Conservation (phyloP, 1,140 invertebrate genomes). For the Anagrus nilaparvatae region DNA sequence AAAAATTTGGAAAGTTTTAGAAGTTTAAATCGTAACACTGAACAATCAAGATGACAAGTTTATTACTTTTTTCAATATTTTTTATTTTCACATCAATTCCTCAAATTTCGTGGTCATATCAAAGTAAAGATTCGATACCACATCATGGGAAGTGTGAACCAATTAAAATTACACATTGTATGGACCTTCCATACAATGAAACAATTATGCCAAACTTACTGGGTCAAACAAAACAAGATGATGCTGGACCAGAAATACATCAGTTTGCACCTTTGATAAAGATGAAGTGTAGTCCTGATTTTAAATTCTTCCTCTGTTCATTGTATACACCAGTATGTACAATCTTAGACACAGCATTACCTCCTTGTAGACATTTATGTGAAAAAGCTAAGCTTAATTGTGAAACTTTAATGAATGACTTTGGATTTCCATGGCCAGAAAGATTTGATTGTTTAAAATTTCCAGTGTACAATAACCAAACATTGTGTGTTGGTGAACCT, state of each 20-base stretch:
- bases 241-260: slow-evolving; percentile 87
- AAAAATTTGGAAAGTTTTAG: too few relatives aligned
- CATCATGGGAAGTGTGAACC: slow-evolving; percentile 81
- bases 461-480: slow-evolving; percentile 59
- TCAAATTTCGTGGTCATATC: slow-evolving; percentile 1
- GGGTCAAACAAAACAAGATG: slow-evolving; percentile 88
- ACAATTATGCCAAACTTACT: slow-evolving; percentile 95
- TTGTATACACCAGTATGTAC: slow-evolving; percentile 95
- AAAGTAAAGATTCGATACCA: slow-evolving; percentile 45
- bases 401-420: slow-evolving; percentile 83
- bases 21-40: too few relatives aligned
- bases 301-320: slow-evolving; percentile 93
- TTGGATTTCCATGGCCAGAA: slow-evolving; percentile 91
- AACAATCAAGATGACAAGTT: slow-evolving; percentile 10
- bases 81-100: not conserved
- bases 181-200: slow-evolving; percentile 86
- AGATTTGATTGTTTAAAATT: slow-evolving; percentile 85
- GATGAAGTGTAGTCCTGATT: slow-evolving; percentile 85
- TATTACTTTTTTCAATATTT: not conserved
- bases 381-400: slow-evolving; percentile 80
- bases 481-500: slow-evolving; percentile 76
- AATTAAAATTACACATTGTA: slow-evolving; percentile 86
- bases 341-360: slow-evolving; percentile 79
- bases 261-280: slow-evolving; percentile 94
- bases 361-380: slow-evolving; percentile 86